Base-by-base conservation (phyloP, 2,888 invertebrate genomes). In the Neocrepidodera transversa region DNA sequence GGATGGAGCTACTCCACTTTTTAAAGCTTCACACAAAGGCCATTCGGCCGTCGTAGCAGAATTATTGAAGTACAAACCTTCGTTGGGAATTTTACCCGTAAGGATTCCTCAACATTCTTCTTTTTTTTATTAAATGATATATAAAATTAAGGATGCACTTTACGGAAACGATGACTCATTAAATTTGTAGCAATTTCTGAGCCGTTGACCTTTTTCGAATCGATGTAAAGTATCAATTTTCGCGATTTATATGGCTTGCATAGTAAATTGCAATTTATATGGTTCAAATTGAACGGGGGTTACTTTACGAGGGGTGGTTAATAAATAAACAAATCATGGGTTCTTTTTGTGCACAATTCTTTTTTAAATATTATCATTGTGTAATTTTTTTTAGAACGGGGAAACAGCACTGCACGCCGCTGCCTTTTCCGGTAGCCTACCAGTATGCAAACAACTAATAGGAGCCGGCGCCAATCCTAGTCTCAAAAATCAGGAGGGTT, bases 1-100 rank as follows among this genome's bases (percentile, higher is more conserved):
- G 92, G 93, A 96, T 81, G 96, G 96, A 38, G 95, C 95, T 30
- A 96, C 95, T 1, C 92, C 96, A 1, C 81, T 97, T 62, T 96
- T 96, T 80, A 97, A 97, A 80, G 95, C 96, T 28, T 89, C 94
- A 28, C 96, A 97, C 80, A 97, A 97, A 82, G 96, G 96, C 0
- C 94, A 95, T 79, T 85, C 89, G 1, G 90, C 91, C 7, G 95
- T 96, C 1, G 90, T 95, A 1, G 86, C 87, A 0, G 93, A 93
- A 76, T 81, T 96, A 65, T 85, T 97, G 57, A 90, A 89, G 71
- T 88, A 89, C 75, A 87, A 88, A 54, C 95, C 96, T 7, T 90
- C 89, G 73, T 83, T 95, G 23, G 92, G 90, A 32, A 72, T 95
- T 58, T 80, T 95, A 71, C 90, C 93, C 69, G 94, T 94, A 81